Percentiles rank a stretch among this genome's conserved stretches.
phyloP scores from a whole-genome alignment of 2,797 vertebrate genomes.

The Siniperca undulata region DNA sequence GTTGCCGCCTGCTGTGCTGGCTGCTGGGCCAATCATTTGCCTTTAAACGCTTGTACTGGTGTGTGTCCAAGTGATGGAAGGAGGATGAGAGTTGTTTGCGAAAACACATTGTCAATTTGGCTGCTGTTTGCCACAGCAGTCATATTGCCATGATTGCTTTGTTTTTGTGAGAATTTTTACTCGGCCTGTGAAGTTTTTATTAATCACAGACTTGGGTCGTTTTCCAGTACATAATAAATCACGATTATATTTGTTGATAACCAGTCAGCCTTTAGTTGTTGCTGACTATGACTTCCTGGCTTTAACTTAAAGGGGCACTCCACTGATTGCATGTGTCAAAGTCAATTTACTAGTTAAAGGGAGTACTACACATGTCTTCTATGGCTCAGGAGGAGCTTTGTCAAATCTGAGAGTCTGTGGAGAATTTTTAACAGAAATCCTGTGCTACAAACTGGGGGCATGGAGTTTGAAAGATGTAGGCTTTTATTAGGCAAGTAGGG shows the following conservation, averaged over 20 bases:
- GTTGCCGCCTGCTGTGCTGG: conserved; percentile 37
- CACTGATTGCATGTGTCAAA: conserved; percentile 26
- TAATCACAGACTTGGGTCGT: conserved; percentile 16
- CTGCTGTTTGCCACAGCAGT: conserved; percentile 24
- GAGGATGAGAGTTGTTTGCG: conserved; percentile 42
- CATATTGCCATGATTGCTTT: conserved; percentile 20
- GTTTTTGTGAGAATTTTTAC: conserved; percentile 24
- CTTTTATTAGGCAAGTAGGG: background rate
- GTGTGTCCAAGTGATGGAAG: conserved; percentile 37
- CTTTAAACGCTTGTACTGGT: conserved; percentile 35
- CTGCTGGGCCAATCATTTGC: conserved; percentile 48
- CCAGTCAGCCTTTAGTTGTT: conserved; percentile 23
- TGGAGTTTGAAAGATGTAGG: background rate
- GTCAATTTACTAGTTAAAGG: conserved; percentile 15
- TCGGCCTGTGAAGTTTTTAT: conserved; percentile 22
- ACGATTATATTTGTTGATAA: conserved; percentile 31
- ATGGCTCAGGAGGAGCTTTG: conserved; percentile 4
- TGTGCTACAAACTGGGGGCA: background rate
- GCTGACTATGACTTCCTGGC: conserved; percentile 26
- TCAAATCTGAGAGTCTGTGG: conserved; percentile 14
- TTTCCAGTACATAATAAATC: conserved; percentile 38
- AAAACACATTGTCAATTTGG: conserved; percentile 20
- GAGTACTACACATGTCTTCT: background rate
- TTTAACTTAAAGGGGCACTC: conserved; percentile 27
- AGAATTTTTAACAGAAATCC: conserved; percentile 4